Base-by-base conservation (phyloP, 1,140 invertebrate genomes). In the Calephelis virginiensis region DNA sequence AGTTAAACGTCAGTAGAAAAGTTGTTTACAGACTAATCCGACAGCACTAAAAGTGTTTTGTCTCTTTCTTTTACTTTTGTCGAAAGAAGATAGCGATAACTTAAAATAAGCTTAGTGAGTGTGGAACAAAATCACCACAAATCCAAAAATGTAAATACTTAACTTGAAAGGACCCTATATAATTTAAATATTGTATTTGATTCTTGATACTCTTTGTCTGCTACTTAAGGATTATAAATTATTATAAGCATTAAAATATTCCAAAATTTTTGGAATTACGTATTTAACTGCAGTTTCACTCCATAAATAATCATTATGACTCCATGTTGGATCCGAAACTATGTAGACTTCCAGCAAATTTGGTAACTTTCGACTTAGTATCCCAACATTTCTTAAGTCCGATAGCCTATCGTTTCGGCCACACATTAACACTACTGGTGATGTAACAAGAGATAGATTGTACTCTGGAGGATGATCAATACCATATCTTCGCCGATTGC, bases 371-470 rank as follows among this genome's bases (percentile, higher is more conserved):
- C 80, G 78, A 11, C 82, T 82, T 9, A 95, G 74, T 48, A 82
- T 86, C 40, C 90, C 67, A 0, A 94, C 92, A 77, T 95, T 94
- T 91, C 93, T 67, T 63, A 84, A 56, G 8, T 77, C 69, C 9
- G 94, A 93, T 1, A 95, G 68, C 78, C 83, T 92, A 80, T 96
- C 95, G 64, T 94, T 94, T 61, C 88, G 75, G 40, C 92, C 92
- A 76, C 92, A 93, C 70, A 93, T 92, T 8, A 95, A 71, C n/a
- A 92, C 91, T 8, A 94, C 84, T 1, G 95, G 94, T 2, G 93
- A 88, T 14, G 82, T 92, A 10, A 95, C 85, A 63, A 91, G 92
- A 3, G 78, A 85, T 0, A 94, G 69, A 71, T 93, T 81, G 76
- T 95, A 95, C 28, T 78, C 63, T 43, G 94, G 94, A 12, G 94